phyloP scores from a whole-genome alignment of 2,797 vertebrate genomes.

The Artibeus jamaicensis region DNA sequence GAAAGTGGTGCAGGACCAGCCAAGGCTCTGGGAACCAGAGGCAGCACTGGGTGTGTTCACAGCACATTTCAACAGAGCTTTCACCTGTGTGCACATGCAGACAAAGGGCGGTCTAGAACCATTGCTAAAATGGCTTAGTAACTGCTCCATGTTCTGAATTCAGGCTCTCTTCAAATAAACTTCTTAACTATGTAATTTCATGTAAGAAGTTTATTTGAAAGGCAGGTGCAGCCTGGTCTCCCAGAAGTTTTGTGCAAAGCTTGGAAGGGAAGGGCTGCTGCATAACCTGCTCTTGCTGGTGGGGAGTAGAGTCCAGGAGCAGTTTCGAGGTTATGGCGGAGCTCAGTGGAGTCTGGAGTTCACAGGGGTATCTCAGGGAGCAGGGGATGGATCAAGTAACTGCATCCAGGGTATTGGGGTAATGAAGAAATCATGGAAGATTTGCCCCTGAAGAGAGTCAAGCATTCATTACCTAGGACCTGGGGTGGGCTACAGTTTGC shows the following conservation, averaged over 20 bases:
- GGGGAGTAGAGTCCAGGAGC: no score
- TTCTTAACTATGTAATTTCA: background rate
- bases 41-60: background rate
- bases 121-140: background rate
- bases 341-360: no score
- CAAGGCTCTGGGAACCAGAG: background rate
- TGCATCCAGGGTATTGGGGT: background rate
- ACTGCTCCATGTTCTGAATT: background rate
- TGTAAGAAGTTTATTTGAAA: background rate
- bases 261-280: no score
- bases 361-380: background rate
- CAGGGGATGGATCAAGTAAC: background rate
- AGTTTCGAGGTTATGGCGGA: no score
- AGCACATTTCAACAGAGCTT: background rate
- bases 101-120: background rate
- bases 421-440: background rate
- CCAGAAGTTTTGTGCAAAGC: no score
- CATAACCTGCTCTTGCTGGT: no score
- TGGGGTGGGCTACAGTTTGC: background rate
- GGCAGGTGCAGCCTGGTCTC: no score
- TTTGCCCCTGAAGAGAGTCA: background rate
- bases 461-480: background rate
- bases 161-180: background rate
- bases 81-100: background rate
- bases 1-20: background rate